Conservation (phyloP, 1,140 invertebrate species). For the Panulirus ornatus region DNA sequence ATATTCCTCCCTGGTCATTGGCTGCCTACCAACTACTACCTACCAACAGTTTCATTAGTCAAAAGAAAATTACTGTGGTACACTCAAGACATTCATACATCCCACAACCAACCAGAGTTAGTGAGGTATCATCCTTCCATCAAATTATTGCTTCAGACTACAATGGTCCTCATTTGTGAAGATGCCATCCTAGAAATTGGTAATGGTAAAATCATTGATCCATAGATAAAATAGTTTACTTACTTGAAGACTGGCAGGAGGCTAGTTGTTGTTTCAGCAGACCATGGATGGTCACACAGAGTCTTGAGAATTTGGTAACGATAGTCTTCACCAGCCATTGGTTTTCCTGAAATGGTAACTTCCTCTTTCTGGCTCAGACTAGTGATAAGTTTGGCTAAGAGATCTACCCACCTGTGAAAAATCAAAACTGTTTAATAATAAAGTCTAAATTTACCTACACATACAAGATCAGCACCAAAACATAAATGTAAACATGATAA, state of each 20-base stretch:
- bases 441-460: not conserved
- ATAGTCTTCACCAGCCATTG: constrained; percentile 63
- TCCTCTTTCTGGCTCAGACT: constrained; percentile 51
- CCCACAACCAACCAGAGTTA: too few relatives aligned
- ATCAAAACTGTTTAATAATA: not conserved
- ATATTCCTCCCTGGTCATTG: too few relatives aligned
- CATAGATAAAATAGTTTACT: too few relatives aligned
- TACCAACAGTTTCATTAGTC: too few relatives aligned
- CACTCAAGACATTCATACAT: too few relatives aligned
- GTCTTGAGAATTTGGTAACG: constrained; percentile 58
- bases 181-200: not conserved
- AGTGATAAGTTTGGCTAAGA: constrained; percentile 59
- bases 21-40: too few relatives aligned
- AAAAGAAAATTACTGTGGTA: too few relatives aligned
- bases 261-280: constrained; percentile 53
- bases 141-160: constrained; percentile 11
- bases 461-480: not conserved
- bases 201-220: not conserved
- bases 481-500: not conserved
- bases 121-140: too few relatives aligned
- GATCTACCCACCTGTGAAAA: constrained; percentile 59
- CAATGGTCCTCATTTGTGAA: not conserved
- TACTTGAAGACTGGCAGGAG: constrained; percentile 66
- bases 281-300: constrained; percentile 63
- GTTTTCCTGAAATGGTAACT: constrained; percentile 42